Base-by-base conservation (phyloP, 2,888 invertebrate species). In the Noctua fimbriata region DNA sequence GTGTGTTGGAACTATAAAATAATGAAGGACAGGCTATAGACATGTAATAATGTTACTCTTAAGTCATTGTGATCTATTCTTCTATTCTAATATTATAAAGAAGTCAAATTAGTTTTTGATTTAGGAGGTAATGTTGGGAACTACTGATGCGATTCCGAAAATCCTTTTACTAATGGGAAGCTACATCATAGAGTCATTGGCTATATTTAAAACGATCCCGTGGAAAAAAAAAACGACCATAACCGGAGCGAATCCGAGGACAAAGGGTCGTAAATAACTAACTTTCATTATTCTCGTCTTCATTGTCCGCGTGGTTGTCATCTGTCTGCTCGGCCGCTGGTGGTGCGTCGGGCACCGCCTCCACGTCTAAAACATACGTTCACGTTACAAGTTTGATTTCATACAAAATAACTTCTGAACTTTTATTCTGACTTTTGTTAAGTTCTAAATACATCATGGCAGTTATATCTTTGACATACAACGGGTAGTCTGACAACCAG, bases 211-310 rank as follows among this genome's bases (percentile, higher is more conserved):
- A 28, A 16, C 2, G 14, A 28, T 28, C 16, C 16, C 2, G 28
- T 16, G 28, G n/a, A 0, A 6, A 58, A 55, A 21, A n/a, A n/a
- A 58, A 58, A 14, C 58, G n/a, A 58, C 14, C 12, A n/a, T n/a
- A 58, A 58, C 14, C 2, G 7, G 28, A 60, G 28, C 0, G 18
- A 60, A 18, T 7, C 1, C 60, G 18, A 16, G 28, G 28, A 28
- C 28, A 58, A 58, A n/a, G 0, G 14, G 21, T 65, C n/a, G 9
- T 44, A 69, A 44, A 18, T 58, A 44, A 65, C 65, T 76, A 52
- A 87, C 87, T 78, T 79, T 79, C 83, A 71, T 67, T 76, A 70
- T 81, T 81, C 12, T 78, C 81, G 65, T 85, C 87, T 10, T 86
- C 83, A 10, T 67, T 67, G n/a, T 67, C 67, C n/a, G 52, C 76